Percentiles rank a stretch among this genome's conserved stretches.
These are phyloP conservation scores for Drosophila athabasca DNA, from an alignment of 1,140 invertebrate species.

Conservation along the genomic window DNA sequence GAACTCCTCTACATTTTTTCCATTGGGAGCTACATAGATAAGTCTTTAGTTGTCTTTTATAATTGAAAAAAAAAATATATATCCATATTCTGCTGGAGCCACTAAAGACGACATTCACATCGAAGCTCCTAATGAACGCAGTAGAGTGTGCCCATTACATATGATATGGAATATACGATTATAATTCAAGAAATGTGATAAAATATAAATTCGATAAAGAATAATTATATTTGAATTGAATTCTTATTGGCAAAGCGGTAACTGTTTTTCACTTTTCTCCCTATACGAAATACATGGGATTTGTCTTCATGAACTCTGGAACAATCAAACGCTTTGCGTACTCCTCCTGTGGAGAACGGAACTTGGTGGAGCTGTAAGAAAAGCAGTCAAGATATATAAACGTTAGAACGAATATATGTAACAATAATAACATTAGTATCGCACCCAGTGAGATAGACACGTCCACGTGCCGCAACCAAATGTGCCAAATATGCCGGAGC, in stretches of 20 bases:
- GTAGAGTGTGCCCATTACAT: background rate
- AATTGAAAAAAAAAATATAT: background rate
- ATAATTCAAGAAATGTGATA: conserved; percentile 69
- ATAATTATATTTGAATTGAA: background rate
- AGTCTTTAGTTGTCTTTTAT: background rate
- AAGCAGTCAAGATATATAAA: background rate
- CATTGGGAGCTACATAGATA: background rate
- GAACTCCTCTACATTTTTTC: background rate
- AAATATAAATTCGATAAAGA: conserved; percentile 35
- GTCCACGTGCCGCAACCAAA: conserved; percentile 92
- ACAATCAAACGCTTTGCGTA: conserved; percentile 64
- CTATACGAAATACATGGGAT: conserved; percentile 83
- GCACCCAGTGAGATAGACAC: conserved; percentile 85
- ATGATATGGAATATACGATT: conserved; percentile 29
- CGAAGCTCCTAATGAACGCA: background rate
- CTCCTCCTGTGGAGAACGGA: conserved; percentile 44
- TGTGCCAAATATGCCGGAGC: conserved; percentile 97
- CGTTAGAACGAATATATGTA: background rate
- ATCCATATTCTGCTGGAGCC: background rate
- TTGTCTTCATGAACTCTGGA: conserved; percentile 55
- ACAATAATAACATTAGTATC: background rate
- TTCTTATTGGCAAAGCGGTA: background rate
- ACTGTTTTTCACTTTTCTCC: background rate
- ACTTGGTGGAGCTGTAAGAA: conserved; percentile 5
- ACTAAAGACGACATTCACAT: background rate